Evolutionary conservation across 2,888 invertebrate species (phyloP), one percentile per base, ranked within the genome.

Genomic region (Tetragnatha montana): DNA sequence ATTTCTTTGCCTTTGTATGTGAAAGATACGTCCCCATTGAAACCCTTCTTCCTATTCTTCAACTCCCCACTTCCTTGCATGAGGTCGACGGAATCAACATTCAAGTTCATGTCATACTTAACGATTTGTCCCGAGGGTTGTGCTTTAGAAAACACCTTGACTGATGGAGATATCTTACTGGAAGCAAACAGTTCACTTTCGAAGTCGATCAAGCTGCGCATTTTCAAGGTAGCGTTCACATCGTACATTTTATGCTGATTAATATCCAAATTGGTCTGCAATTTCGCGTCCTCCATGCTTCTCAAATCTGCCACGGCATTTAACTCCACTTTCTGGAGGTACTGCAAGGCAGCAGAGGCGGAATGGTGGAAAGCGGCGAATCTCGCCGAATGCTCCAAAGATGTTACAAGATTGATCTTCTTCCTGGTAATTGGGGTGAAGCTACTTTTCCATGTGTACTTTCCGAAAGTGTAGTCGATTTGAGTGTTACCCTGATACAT

Each of bases 281-380:
- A 17, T 75, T 87, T 84, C 2, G 80, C 81, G 22, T 90, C 87
- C 75, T 90, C 90, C 47, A 71, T 51, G 19, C 81, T 90, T 50
- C 90, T 87, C 47, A 90, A 81, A 76, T 90, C 90, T 50, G 87
- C 87, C 21, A 90, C 80, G 8, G 82, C 89, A 76, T 87, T 89
- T 0, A 87, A n/a, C n/a, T 81, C 75, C 19, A 89, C 68, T 21
- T 85, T 78, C 49, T 88, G 81, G 17, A 89, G 71, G 17, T 88
- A 82, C 21, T 89, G 50, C 17, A 88, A 79, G 14, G 80, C 21
- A 17, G 87, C 74, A 12, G 79, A 50, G 17, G 88, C n/a, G 0
- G 88, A 81, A 49, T 90, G 83, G n/a, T 90, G 87, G 49, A 90
- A 90, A 49, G 87, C 83, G 35, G 84, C 90, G 22, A 87, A 90